Evolutionary conservation across 2,888 invertebrate genomes (phyloP), one percentile per base, ranked within the genome.

Genomic region (Agrotis segetum): DNA sequence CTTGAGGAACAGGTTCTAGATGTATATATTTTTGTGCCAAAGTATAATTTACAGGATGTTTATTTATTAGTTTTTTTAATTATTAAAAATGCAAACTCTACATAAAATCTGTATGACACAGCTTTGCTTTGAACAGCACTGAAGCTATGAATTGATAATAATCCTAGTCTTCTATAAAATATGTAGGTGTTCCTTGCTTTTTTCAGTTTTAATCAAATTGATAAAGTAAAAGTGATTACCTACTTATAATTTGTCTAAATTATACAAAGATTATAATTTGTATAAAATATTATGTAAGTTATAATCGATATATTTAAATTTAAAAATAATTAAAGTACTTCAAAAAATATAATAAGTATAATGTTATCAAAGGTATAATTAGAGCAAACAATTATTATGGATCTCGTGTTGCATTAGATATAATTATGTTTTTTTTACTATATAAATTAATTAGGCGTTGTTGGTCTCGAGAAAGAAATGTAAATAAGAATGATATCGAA

Each of bases 11-110:
- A 49, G 49, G 17, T 13, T 11, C 40, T 40, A 40, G 40, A 56
- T 34, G 13, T 11, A 13, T 53, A 74, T 58, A 66, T 52, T 77
- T 72, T 78, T 52, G 74, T 79, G 82, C 79, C 79, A 79, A 82
- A 78, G 14, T 55, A 55, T 73, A 14, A 14, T 77, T 72, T 76
- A 16, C 46, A 46, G 21, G 0, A 55, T 13, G 0, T n/a, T 40
- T 0, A 5, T 1, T 17, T n/a, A 5, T 40, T 19, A 13, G 11
- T 0, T 49, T 68, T 29, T 17, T 16, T 4, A 6, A 3, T 21
- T 1, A 47, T 2, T 11, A 24, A 21, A 58, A 52, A 29, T 29
- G 13, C 19, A 0, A 2, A 44, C 3, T 16, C 44, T 46, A 46
- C 4, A n/a, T 16, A 24, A 13, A 46, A 46, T 46, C 24, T 14